These are phyloP conservation scores for Brachionus asplanchnoidis DNA, from an alignment of 1,140 invertebrate species.

Conservation along the genomic window DNA sequence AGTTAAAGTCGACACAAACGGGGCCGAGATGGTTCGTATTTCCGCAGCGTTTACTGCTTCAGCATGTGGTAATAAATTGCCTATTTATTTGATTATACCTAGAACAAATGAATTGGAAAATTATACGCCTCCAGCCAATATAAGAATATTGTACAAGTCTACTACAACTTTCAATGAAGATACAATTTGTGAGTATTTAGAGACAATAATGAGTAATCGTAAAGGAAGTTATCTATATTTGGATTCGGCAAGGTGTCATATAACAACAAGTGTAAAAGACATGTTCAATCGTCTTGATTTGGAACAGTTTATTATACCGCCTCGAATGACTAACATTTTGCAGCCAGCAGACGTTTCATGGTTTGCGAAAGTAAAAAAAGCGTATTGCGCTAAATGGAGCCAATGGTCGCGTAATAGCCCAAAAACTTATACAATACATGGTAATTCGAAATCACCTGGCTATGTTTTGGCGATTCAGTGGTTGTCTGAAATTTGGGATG, in stretches of 20 bases:
- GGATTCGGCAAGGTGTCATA: constrained; percentile 4
- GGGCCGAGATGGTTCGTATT: neutral
- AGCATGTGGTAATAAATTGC: neutral
- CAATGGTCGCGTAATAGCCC: no score
- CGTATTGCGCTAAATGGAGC: neutral
- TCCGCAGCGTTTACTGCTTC: neutral
- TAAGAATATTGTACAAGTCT: constrained; percentile 1
- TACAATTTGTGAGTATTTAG: constrained; percentile 16
- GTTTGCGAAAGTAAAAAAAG: neutral
- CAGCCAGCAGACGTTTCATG: neutral
- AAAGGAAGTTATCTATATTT: constrained; percentile 24
- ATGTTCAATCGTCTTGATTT: neutral
- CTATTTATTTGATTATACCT: neutral
- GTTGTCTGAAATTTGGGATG: constrained; percentile 9
- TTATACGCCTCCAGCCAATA: neutral
- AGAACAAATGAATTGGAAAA: neutral
- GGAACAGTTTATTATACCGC: neutral
- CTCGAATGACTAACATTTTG: neutral
- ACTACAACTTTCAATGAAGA: neutral
- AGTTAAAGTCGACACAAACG: neutral
- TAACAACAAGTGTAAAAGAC: neutral
- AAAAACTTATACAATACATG: no score
- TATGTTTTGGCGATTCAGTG: constrained; percentile 18
- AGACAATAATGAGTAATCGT: constrained; percentile 15
- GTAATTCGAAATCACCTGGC: constrained; percentile 4